phyloP scores from a whole-genome alignment of 2,113 vertebrate species.

The Aphyosemion australe region DNA sequence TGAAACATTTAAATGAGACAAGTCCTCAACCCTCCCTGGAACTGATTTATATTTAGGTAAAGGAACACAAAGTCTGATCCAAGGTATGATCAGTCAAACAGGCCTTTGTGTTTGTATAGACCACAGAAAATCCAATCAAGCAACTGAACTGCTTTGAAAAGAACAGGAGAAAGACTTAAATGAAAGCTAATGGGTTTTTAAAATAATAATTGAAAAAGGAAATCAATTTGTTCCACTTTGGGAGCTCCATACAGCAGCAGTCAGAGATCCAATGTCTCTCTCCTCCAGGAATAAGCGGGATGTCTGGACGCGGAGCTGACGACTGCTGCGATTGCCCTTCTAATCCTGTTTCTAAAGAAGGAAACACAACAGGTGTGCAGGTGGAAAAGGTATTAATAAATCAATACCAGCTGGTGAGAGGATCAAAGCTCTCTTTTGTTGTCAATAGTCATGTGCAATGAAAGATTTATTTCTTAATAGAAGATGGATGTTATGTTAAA shows the following conservation, averaged over 20 bases:
- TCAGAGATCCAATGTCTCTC: background rate
- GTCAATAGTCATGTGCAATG: slow-evolving; percentile 1
- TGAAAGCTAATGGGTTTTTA: background rate
- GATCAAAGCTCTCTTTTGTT: background rate
- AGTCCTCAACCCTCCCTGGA: too few species aligned
- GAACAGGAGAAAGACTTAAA: background rate
- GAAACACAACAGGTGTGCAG: slow-evolving; percentile 33
- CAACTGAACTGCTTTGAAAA: background rate
- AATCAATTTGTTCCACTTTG: slow-evolving; percentile 22
- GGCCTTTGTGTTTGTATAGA: background rate
- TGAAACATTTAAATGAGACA: too few species aligned
- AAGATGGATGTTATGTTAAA: too few species aligned
- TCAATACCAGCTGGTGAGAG: slow-evolving; percentile 10
- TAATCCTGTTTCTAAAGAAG: slow-evolving; percentile 46
- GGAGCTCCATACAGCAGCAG: background rate
- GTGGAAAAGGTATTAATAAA: slow-evolving; percentile 32
- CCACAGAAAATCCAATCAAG: background rate
- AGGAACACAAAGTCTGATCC: too few species aligned
- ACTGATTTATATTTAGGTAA: too few species aligned
- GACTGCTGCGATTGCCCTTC: slow-evolving; percentile 51
- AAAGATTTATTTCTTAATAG: too few species aligned
- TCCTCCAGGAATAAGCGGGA: background rate
- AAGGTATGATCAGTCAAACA: too few species aligned
- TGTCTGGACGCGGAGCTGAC: background rate
- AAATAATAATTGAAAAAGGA: slow-evolving; percentile 5